These are phyloP conservation scores for Chiropotes sagulatus DNA, from an alignment of 2,797 vertebrate genomes.

Conservation along the genomic window DNA sequence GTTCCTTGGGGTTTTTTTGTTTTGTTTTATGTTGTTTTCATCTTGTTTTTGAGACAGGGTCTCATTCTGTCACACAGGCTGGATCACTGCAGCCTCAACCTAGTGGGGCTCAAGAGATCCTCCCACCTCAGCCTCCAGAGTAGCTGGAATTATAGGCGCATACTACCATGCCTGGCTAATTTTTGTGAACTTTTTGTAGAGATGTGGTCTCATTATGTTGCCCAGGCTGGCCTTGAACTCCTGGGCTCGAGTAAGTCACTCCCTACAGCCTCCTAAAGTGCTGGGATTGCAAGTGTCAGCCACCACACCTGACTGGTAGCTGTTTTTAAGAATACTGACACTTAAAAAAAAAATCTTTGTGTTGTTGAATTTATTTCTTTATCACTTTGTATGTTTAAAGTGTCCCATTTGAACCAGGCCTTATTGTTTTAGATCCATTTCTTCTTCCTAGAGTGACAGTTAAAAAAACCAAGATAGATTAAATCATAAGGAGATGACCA, in stretches of 20 bases:
- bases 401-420: not conserved
- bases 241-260: not conserved
- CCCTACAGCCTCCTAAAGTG: not conserved
- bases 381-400: conserved; percentile 25
- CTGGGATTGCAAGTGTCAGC: not conserved
- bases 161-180: too few species aligned
- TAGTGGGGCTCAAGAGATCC: too few species aligned
- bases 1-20: too few species aligned
- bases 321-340: not conserved
- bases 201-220: not conserved
- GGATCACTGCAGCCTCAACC: too few species aligned
- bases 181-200: not conserved
- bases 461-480: not conserved
- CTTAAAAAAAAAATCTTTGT: conserved; percentile 11
- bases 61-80: too few species aligned
- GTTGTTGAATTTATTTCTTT: not conserved
- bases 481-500: conserved; percentile 9
- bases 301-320: not conserved
- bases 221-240: not conserved
- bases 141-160: too few species aligned
- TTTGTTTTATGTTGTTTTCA: too few species aligned
- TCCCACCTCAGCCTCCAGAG: too few species aligned
- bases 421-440: not conserved
- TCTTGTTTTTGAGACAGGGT: too few species aligned
- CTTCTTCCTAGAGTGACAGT: not conserved